phyloP scores from a whole-genome alignment of 1,140 invertebrate species.

The Zaprionus ghesquierei region DNA sequence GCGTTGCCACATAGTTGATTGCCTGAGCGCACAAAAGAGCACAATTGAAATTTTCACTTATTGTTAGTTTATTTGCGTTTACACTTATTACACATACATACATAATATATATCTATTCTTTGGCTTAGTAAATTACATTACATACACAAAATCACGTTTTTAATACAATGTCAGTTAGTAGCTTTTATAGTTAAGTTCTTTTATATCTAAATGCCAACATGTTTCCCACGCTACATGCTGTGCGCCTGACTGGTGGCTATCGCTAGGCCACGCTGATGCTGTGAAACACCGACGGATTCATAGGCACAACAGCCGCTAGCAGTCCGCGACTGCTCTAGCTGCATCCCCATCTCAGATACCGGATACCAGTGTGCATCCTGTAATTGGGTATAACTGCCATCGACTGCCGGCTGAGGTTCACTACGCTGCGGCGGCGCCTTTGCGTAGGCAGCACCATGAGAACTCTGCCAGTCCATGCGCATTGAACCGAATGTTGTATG shows the following conservation, averaged over 20 bases:
- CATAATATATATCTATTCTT: conserved; percentile 50
- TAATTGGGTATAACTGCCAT: conserved; percentile 46
- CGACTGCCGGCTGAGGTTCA: conserved; percentile 28
- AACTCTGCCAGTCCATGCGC: conserved; percentile 62
- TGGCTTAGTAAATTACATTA: conserved; percentile 55
- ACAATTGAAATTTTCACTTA: conserved; percentile 23
- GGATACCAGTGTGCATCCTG: conserved; percentile 60
- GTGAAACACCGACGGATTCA: conserved; percentile 36
- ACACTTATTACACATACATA: conserved; percentile 29
- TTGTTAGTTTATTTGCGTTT: conserved; percentile 44
- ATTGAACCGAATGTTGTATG: conserved; percentile 30
- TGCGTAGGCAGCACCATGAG: conserved; percentile 45
- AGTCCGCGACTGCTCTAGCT: conserved; percentile 39
- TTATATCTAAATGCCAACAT: conserved; percentile 13
- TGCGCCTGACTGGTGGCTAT: conserved; percentile 61
- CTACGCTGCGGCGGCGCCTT: conserved; percentile 41
- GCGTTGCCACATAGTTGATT: conserved; percentile 5
- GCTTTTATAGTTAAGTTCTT: not conserved
- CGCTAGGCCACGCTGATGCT: conserved; percentile 53
- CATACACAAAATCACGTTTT: conserved; percentile 60
- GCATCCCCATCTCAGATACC: conserved; percentile 41
- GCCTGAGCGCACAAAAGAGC: not conserved
- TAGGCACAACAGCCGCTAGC: conserved; percentile 51
- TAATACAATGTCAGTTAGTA: conserved; percentile 56
- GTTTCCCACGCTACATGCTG: conserved; percentile 27